phyloP scores from a whole-genome alignment of 2,113 vertebrate species.

The Felis chaus region DNA sequence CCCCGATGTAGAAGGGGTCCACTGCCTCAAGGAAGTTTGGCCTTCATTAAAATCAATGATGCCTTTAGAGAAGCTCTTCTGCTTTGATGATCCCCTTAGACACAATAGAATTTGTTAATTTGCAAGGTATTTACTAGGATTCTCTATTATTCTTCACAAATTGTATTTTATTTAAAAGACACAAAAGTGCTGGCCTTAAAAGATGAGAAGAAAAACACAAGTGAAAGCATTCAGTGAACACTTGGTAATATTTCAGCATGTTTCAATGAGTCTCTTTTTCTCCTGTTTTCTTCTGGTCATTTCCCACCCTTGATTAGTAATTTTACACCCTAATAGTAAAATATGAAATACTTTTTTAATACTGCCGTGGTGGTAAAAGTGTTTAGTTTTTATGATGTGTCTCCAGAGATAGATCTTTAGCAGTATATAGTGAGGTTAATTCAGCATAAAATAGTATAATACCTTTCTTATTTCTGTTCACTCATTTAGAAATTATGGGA shows the following conservation, averaged over 20 bases:
- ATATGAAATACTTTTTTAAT: slow-evolving; percentile 72
- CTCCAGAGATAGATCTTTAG: slow-evolving; percentile 77
- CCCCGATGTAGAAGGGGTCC: background rate
- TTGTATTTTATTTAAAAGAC: slow-evolving; percentile 46
- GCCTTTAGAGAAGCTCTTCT: slow-evolving; percentile 28
- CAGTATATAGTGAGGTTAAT: slow-evolving; percentile 78
- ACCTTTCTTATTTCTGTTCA: slow-evolving; percentile 77
- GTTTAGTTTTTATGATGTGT: slow-evolving; percentile 68
- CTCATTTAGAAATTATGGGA: slow-evolving; percentile 74
- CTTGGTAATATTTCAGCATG: slow-evolving; percentile 31
- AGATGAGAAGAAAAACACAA: background rate
- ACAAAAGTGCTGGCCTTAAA: background rate
- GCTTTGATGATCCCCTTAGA: background rate
- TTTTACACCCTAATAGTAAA: slow-evolving; percentile 77
- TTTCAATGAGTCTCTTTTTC: slow-evolving; percentile 63
- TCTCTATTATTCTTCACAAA: slow-evolving; percentile 38
- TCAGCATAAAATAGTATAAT: slow-evolving; percentile 78
- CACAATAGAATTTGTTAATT: slow-evolving; percentile 2
- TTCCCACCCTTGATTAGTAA: slow-evolving; percentile 65
- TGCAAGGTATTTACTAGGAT: background rate
- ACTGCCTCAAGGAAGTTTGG: background rate
- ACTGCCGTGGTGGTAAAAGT: slow-evolving; percentile 72
- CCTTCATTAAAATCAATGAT: slow-evolving; percentile 27
- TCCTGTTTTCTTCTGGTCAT: slow-evolving; percentile 67
- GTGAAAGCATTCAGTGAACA: slow-evolving; percentile 34